phyloP scores from a whole-genome alignment of 1,140 invertebrate genomes.

The Asobara japonica region DNA sequence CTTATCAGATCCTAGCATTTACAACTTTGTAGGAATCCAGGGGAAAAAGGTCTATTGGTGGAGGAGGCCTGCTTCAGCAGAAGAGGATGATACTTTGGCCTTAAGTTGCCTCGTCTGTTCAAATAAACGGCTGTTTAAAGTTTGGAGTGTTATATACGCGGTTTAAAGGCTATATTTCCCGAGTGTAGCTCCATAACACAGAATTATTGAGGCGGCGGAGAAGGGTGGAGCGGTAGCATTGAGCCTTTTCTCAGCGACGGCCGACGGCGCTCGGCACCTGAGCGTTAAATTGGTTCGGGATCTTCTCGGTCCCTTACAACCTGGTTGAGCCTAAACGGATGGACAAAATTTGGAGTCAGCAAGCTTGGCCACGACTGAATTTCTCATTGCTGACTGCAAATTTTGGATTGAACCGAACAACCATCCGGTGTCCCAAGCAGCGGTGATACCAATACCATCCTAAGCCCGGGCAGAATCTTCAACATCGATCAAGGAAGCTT shows the following conservation, averaged over 20 bases:
- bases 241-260: conserved; percentile 20
- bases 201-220: not conserved
- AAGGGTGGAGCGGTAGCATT: not conserved
- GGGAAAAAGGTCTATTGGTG: not conserved
- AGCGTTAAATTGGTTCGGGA: too few relatives aligned
- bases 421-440: too few relatives aligned
- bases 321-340: too few relatives aligned
- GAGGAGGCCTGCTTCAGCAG: not conserved
- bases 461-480: too few relatives aligned
- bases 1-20: not conserved
- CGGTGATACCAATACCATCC: too few relatives aligned
- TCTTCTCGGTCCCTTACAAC: too few relatives aligned
- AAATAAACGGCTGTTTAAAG: conserved; percentile 4
- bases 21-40: not conserved
- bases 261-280: conserved; percentile 8
- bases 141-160: not conserved
- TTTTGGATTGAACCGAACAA: too few relatives aligned
- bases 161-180: not conserved
- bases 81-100: not conserved
- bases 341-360: too few relatives aligned
- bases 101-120: not conserved
- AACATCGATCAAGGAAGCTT: too few relatives aligned
- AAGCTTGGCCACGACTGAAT: too few relatives aligned
- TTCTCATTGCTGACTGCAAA: too few relatives aligned
- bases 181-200: not conserved